A percentile compares a stretch with the other conserved stretches of the same genome.
These are phyloP conservation scores for Drosophila simulans DNA, from an alignment of 1,140 invertebrate genomes.

Conservation along the genomic window DNA sequence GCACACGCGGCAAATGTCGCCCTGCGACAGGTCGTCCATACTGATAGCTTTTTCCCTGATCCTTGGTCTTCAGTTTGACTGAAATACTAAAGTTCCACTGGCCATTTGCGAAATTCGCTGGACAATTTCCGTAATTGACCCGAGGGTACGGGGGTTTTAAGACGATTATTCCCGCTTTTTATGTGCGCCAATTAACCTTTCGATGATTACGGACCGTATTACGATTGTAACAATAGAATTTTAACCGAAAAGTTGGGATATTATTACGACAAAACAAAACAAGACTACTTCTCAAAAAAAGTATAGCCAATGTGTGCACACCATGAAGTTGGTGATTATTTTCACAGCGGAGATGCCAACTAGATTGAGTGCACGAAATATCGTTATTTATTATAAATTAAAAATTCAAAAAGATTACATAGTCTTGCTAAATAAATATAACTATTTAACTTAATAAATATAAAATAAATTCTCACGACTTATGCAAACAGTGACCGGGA, in stretches of 20 bases:
- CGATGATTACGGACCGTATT: neutral
- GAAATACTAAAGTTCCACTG: constrained; percentile 5
- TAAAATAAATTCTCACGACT: too few relatives aligned
- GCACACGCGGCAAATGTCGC: constrained; percentile 96
- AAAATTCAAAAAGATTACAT: neutral
- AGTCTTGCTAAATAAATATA: too few relatives aligned
- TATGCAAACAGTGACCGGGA: neutral
- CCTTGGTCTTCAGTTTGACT: constrained; percentile 17
- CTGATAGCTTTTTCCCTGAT: constrained; percentile 14
- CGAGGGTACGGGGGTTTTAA: neutral
- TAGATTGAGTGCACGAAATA: neutral
- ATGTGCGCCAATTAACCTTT: neutral
- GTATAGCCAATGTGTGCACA: constrained; percentile 30
- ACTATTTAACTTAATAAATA: too few relatives aligned
- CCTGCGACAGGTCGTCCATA: constrained; percentile 81
- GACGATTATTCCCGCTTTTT: neutral
- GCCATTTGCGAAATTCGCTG: constrained; percentile 63
- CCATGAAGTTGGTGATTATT: constrained; percentile 2
- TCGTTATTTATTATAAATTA: neutral
- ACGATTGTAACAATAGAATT: constrained; percentile 39
- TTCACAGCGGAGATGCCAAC: constrained; percentile 5
- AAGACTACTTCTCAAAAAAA: constrained; percentile 26
- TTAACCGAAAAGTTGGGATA: constrained; percentile 51
- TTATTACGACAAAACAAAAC: constrained; percentile 55
- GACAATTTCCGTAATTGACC: constrained; percentile 32